These are phyloP conservation scores for Selenia dentaria DNA, from an alignment of 2,888 invertebrate genomes.

Conservation along the genomic window DNA sequence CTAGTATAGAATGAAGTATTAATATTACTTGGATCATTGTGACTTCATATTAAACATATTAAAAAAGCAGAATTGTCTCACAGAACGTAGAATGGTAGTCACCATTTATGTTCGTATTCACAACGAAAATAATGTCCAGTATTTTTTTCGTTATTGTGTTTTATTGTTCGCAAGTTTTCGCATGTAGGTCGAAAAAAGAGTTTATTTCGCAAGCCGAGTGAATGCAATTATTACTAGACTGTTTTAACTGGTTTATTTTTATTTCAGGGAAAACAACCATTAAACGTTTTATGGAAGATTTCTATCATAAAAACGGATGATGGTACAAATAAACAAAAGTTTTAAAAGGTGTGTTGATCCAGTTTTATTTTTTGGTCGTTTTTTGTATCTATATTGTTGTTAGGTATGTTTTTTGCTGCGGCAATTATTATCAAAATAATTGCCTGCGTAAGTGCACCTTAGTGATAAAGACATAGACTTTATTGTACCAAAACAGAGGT, in stretches of 20 bases:
- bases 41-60: no score
- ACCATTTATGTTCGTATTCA: constrained; percentile 33
- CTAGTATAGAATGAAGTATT: no score
- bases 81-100: constrained; percentile 16
- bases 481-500: no score
- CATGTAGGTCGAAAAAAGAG: constrained; percentile 13
- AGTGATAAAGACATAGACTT: no score
- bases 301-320: not conserved
- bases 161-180: constrained; percentile 33
- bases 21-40: no score
- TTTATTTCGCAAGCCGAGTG: not conserved
- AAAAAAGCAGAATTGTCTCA: no score
- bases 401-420: no score
- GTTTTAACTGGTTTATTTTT: constrained; percentile 1
- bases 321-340: not conserved
- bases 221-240: not conserved
- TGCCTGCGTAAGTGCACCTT: no score
- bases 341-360: not conserved
- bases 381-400: no score
- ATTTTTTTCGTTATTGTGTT: constrained; percentile 26
- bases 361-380: no score
- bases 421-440: no score
- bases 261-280: constrained; percentile 1
- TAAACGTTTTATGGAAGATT: constrained; percentile 1
- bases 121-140: constrained; percentile 46